A percentile compares a stretch with the other conserved stretches of the same genome.
phyloP scores from a whole-genome alignment of 92 coral and sea anemone genomes.

The Phenganax marumi region DNA sequence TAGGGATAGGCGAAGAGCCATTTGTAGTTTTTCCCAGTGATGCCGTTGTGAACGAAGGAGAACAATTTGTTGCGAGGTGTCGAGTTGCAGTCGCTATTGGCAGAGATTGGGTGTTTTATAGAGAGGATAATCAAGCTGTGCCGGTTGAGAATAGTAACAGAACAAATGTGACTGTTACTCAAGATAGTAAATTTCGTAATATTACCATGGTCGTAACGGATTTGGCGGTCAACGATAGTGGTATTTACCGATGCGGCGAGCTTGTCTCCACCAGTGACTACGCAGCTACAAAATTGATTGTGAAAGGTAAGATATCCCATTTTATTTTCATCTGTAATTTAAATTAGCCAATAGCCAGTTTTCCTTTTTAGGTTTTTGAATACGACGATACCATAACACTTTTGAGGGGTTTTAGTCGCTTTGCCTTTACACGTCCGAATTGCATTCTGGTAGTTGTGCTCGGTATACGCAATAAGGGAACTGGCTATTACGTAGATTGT shows the following conservation, averaged over 20 bases:
- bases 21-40: neutral
- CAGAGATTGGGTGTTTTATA: conserved; percentile 9
- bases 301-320: conserved; percentile 11
- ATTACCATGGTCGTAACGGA: conserved; percentile 45
- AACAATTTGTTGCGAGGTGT: conserved; percentile 7
- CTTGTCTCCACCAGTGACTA: neutral
- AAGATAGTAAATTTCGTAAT: neutral
- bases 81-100: conserved; percentile 4
- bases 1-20: conserved; percentile 28
- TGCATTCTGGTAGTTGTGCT: no score
- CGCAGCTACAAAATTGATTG: conserved; percentile 1
- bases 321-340: no score
- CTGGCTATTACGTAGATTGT: no score
- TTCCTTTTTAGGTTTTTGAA: no score
- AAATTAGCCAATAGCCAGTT: no score
- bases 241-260: conserved; percentile 41
- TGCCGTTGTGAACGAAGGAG: conserved; percentile 17
- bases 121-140: neutral
- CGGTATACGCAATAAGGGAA: no score
- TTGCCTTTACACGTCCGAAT: no score
- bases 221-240: conserved; percentile 58
- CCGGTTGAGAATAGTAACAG: neutral
- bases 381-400: no score
- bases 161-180: neutral
- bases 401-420: no score